These are phyloP conservation scores for Buceros bicornis DNA, from an alignment of 2,797 vertebrate species.

Conservation along the genomic window DNA sequence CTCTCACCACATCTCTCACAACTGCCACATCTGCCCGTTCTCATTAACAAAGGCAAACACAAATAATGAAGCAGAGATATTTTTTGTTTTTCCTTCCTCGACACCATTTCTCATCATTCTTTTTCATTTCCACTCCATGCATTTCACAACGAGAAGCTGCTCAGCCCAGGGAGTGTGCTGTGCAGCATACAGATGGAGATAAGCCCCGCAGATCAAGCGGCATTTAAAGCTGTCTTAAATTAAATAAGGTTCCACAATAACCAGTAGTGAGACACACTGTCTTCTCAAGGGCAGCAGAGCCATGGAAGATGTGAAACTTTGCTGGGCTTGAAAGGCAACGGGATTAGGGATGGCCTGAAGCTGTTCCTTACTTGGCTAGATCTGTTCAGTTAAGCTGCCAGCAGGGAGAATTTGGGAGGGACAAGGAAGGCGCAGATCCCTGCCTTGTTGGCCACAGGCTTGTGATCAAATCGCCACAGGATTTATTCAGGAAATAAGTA, in stretches of 20 bases:
- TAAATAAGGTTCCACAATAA: constrained; percentile 39
- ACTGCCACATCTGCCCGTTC: neutral
- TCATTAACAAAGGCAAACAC: neutral
- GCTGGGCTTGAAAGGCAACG: neutral
- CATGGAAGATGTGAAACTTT: neutral
- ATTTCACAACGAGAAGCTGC: neutral
- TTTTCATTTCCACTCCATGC: neutral
- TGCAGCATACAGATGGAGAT: neutral
- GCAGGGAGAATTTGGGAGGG: neutral
- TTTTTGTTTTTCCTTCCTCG: neutral
- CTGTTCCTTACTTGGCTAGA: neutral
- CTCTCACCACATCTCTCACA: neutral
- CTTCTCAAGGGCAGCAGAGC: constrained; percentile 23
- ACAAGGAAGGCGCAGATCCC: neutral
- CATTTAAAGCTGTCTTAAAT: constrained; percentile 54
- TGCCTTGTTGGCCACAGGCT: neutral
- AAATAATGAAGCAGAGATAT: neutral
- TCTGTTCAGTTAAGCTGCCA: neutral
- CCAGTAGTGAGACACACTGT: constrained; percentile 55
- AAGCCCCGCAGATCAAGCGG: constrained; percentile 26
- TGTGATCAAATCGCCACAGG: neutral
- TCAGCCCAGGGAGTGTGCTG: neutral
- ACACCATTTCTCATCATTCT: neutral
- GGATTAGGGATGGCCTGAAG: neutral
- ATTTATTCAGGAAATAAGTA: neutral